Evolutionary conservation across 2,113 vertebrate species (phyloP), one percentile per base, ranked within the genome.

Genomic region (Bambusicola thoracicus): DNA sequence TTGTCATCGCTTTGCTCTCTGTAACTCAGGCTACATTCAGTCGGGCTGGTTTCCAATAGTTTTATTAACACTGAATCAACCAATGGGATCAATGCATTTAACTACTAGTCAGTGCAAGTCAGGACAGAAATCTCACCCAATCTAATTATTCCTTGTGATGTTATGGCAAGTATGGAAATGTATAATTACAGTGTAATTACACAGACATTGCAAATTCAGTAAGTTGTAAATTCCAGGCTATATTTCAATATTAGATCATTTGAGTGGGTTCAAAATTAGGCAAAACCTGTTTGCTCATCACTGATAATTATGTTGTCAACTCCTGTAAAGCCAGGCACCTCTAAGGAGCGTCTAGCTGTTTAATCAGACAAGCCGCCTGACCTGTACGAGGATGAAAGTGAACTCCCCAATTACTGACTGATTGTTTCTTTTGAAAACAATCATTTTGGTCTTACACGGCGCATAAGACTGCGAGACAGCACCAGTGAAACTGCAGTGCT

Each of bases 111-210:
- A 90, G 68, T 58, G 82, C 87, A 94, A 95, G 85, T 75, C 79
- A 81, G 85, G 76, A 85, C 59, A 67, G 83, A 93, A 77, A 75
- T 85, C 72, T 85, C 40, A 58, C 65, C 79, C 89, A 78, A 48
- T 34, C 81, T 76, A 94, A 97, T 93, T 90, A 92, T 70, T 94
- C 68, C 63, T 72, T 68, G 61, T 79, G 76, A 86, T 97, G 87
- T 83, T 95, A 88, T 58, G 77, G 95, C 95, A 92, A 90, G 90
- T 81, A 91, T 83, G 79, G 80, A 94, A 96, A 94, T 75, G 82
- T 78, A 81, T 95, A 96, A 96, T 91, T 97, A 79, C 90, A 78
- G 58, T 69, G 93, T 86, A 96, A 95, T 95, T 94, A 92, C 69
- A 86, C 30, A 53, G 76, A 13, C 79, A 72, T 58, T 3, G 14